Evolutionary conservation across 2,888 invertebrate genomes (phyloP), one percentile per base, ranked within the genome.

Genomic region (Megastigmus dorsalis): DNA sequence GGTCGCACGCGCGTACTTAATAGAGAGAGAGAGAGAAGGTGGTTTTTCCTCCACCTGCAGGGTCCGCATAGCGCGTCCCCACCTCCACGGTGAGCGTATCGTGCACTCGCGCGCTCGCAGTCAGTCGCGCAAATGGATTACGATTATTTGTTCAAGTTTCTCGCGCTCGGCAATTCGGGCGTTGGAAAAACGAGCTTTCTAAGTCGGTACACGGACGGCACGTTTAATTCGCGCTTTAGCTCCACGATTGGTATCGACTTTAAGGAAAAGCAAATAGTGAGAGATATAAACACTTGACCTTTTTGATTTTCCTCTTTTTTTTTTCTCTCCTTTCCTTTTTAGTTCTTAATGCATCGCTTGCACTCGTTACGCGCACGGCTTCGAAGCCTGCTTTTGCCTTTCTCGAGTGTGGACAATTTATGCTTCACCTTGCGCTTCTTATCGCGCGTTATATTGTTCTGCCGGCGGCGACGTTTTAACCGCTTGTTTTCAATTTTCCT

Each of bases 231-330:
- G 3, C 94, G 95, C 87, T 99, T 98, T 88, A 96, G 97, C 81
- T 97, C 98, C 3, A 98, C 98, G 13, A 98, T 98, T 74, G 98
- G 98, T 71, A 98, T 98, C 83, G 98, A 99, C 89, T 98, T 98
- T 88, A 92, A 97, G 86, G 98, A 98, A 89, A 98, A 98, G 89
- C 91, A 96, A 88, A 91, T 98, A 91, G 97, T 97, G 89, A 90
- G 91, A 87, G 55, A 74, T 62, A 36, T n/a, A 52, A 43, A 43
- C 20, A 20, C 3, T 20, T 10, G 4, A n/a, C 13, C 10, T 52
- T 45, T 67, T 45, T 55, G 28, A 13, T 10, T 54, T 36, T 48
- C 15, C 10, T 28, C 18, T 30, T 30, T 41, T 41, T 66, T 23
- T 20, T 9, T n/a, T n/a, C n/a, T n/a, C n/a, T n/a, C n/a, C n/a